Conservation (phyloP, 2,113 vertebrate species). For the Xyliphius kryptos region DNA sequence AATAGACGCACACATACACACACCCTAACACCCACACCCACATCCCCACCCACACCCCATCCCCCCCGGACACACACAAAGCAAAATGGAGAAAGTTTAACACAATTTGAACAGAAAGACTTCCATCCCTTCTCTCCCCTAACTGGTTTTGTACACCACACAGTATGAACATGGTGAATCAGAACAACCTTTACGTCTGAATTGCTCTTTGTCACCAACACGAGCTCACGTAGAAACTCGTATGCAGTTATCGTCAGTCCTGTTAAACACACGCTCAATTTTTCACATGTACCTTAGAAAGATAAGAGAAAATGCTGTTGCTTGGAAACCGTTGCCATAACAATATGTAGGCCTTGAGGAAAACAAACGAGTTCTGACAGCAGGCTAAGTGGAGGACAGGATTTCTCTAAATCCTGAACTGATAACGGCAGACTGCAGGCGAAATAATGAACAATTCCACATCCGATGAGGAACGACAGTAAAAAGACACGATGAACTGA, state of each 20-base stretch:
- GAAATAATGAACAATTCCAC: no score
- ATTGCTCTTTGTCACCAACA: not conserved
- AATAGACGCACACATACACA: no score
- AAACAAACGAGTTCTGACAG: constrained; percentile 27
- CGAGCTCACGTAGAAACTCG: not conserved
- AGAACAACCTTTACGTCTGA: no score
- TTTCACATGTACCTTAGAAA: not conserved
- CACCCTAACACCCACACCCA: no score
- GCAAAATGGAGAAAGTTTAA: no score
- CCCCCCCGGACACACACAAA: no score
- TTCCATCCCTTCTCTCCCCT: not conserved
- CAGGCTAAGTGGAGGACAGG: constrained; percentile 3
- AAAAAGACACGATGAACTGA: no score
- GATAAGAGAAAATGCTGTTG: constrained; percentile 8
- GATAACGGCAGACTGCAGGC: not conserved
- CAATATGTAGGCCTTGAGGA: constrained; percentile 29
- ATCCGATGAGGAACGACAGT: no score
- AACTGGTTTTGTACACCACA: not conserved
- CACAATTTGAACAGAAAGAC: not conserved
- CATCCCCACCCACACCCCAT: no score
- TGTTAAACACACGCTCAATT: constrained; percentile 1
- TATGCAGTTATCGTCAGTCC: no score
- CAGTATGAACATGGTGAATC: not conserved
- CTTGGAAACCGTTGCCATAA: constrained; percentile 41
- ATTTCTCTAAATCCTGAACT: constrained; percentile 14